Evolutionary conservation across 2,797 vertebrate species (phyloP).

Genomic region (Phoebastria nigripes): DNA sequence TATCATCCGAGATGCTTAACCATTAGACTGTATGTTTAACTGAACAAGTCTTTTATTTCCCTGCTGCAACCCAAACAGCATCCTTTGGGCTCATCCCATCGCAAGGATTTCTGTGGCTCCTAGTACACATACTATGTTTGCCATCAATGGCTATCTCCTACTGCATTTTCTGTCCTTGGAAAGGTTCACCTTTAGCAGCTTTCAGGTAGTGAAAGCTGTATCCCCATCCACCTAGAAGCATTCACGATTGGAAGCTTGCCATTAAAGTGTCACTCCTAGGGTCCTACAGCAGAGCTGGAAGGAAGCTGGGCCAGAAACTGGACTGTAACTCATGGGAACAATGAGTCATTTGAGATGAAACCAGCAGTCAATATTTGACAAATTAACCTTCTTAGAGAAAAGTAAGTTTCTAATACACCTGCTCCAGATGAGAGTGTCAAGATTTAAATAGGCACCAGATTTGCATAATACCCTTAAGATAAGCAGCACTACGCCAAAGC

Average conservation of each 20-base stretch:
- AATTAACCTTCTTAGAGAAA: conserved; percentile 6
- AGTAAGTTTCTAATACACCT: conserved; percentile 49
- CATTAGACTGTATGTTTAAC: background rate
- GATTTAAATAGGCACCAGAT: conserved; percentile 52
- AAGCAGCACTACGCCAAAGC: conserved; percentile 43
- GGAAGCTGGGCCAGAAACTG: background rate
- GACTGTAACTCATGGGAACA: background rate
- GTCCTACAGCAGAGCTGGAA: background rate
- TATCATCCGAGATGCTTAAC: background rate
- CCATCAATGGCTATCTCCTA: accelerated
- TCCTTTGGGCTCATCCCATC: background rate
- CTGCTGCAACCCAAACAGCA: background rate
- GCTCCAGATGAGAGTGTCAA: conserved; percentile 28
- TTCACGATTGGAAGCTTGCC: background rate
- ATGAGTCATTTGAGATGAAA: background rate
- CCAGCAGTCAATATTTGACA: background rate
- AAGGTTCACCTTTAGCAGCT: background rate
- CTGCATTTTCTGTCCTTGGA: background rate
- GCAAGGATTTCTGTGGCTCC: background rate
- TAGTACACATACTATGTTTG: background rate
- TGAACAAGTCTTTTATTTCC: accelerated
- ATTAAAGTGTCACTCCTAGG: background rate
- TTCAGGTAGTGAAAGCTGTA: background rate
- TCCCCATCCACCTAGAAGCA: background rate
- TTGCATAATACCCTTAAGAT: conserved; percentile 60